Evolutionary conservation across 2,113 vertebrate species (phyloP), one percentile per base, ranked within the genome.

Genomic region (Electrona antarctica): DNA sequence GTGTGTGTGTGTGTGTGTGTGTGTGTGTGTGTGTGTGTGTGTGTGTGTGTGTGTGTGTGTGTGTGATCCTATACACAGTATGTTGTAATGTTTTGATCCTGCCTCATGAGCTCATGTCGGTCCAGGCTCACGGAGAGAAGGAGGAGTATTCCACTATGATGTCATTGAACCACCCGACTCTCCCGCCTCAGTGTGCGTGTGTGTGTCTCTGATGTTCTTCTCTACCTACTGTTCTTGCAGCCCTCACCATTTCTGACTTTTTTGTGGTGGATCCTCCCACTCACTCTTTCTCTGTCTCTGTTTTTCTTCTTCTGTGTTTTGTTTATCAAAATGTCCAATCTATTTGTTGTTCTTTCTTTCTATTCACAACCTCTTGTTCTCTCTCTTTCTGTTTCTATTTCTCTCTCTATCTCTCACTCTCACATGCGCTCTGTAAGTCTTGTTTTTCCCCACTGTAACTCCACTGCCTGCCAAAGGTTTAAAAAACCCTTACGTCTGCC

Each of bases 21-120:
- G 33, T 41, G 33, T 41, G 33, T 41, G 33, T 41, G 33, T 41
- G 33, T 41, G 33, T 41, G 33, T 41, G 33, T 41, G 33, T 41
- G 33, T 41, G 33, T 41, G 33, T 41, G 33, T 41, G 33, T 41
- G 33, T 2, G 33, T 41, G 33, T 41, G 33, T 2, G 33, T 41
- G 33, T 41, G 33, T 41, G 1, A 21, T 21, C 21, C 21, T 41
- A 41, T 6, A 33, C 64, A 49, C 71, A 41, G 33, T 6, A 13
- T 67, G 70, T 50, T 21, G 46, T 46, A 70, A 63, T 82, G 85
- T 78, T 84, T 84, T 84, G 50, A 67, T 78, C 75, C 62, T 41
- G 70, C 59, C 55, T 56, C 72, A 74, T 84, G 85, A 84, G 77
- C 66, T 84, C 79, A 86, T 79, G 33, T 41, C 3, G 33, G 33